Base-by-base conservation (phyloP, 2,888 invertebrate species). In the Oscheius sp. region DNA sequence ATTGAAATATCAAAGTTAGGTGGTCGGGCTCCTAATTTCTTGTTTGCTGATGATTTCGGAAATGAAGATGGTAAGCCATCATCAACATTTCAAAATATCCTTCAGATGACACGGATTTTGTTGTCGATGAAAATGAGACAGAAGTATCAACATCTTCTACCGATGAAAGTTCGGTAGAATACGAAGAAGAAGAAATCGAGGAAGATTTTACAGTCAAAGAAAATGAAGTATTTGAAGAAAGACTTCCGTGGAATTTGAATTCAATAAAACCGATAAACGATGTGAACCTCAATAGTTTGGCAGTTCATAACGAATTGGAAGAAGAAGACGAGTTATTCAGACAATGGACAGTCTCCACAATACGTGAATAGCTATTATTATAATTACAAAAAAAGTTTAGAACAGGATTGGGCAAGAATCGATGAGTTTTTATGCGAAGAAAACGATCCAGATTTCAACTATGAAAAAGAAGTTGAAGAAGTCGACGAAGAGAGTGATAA, bases 371-470 rank as follows among this genome's bases (percentile, higher is more conserved):
- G 14, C 8, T n/a, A n/a, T n/a, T n/a, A n/a, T n/a, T n/a, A n/a
- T n/a, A n/a, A n/a, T n/a, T n/a, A n/a, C n/a, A n/a, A n/a, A n/a
- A n/a, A n/a, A n/a, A n/a, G n/a, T n/a, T 20, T 50, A 30, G 24
- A 50, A 2, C 26, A 9, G 17, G 50, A 50, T 24, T 54, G 54
- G 54, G 24, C 32, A 5, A 36, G 36, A n/a, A n/a, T 26, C 3
- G 26, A 50, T 6, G 50, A 50, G n/a, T 14, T 17, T 12, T 41
- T 6, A 6, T 41, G 14, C 41, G 41, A 41, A 12, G 47, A 14
- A 24, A 47, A 47, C 24, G 54, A 54, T 33, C 54, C 54, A 9
- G 54, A 54, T 22, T 54, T 33, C 36, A 33, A 33, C 20, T 54
- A 54, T 32, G 47, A 47, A 20, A 24, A 12, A 2, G 54, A 54